Conservation (phyloP, 2,113 vertebrate species). For the Notarius lentiginosus region DNA sequence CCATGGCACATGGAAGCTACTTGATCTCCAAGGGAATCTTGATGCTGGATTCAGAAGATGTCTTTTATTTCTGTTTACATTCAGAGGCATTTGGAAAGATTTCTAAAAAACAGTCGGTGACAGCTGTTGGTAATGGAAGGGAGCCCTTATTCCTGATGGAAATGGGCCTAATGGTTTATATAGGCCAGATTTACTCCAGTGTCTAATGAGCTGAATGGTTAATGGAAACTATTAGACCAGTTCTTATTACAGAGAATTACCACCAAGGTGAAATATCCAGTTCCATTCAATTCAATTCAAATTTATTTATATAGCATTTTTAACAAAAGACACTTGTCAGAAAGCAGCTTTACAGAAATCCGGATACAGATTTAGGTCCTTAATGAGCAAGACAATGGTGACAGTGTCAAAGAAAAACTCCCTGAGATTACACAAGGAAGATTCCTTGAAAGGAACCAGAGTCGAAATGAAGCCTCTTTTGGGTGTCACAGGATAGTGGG, state of each 20-base stretch:
- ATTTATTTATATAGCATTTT: not conserved
- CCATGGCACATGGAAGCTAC: not conserved
- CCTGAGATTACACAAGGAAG: not conserved
- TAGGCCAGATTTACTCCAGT: not conserved
- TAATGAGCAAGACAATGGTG: not conserved
- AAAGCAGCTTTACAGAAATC: not conserved
- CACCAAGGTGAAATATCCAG: not conserved
- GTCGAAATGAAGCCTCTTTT: not conserved
- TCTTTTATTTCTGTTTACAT: slow-evolving; percentile 9
- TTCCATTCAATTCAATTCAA: not conserved
- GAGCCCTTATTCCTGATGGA: not conserved
- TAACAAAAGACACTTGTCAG: not conserved
- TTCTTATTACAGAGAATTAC: not conserved
- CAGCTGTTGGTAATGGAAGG: not conserved
- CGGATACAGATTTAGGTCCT: not conserved
- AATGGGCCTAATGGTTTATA: not conserved
- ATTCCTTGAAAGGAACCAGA: not conserved
- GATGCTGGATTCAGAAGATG: not conserved
- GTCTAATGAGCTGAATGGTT: not conserved
- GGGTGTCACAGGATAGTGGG: not conserved
- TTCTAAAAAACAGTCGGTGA: not conserved
- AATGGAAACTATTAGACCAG: not conserved
- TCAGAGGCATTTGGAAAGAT: not conserved
- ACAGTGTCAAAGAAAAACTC: not conserved
- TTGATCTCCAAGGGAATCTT: not conserved